Base-by-base conservation (phyloP, 2,797 vertebrate species). In the Neosilurus mollespiculum region DNA sequence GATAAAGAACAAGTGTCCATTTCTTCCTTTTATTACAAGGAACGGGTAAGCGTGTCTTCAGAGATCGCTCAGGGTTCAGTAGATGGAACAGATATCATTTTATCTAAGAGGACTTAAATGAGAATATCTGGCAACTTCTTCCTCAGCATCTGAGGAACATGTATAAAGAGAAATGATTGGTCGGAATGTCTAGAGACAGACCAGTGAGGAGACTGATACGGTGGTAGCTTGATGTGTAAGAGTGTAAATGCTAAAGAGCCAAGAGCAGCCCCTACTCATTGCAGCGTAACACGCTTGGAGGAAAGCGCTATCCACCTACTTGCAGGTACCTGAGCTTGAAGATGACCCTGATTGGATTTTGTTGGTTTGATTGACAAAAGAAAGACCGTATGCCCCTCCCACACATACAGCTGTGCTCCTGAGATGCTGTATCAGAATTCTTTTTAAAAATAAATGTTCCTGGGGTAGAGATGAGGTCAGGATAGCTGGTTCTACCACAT, bases 1-100 rank as follows among this genome's bases (percentile, higher is more conserved):
- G 98, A 99, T 91, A 99, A 99, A 91, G 98, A 99, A 87, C 97
- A 97, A 65, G 98, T 99, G 84, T 99, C 98, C 90, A 97, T 99
- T 86, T 99, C 97, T 30, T 98, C 97, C 88, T 99, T 99, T 92
- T 99, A 99, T 93, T 99, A 99, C 86, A 99, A 99, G 92, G 97
- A 99, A 76, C 94, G 98, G 95, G 98, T 99, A 94, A 94, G 94
- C 80, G 14, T 0, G 2, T 26, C 18, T 53, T 59, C 20, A 22
- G 11, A 49, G 26, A 15, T 59, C 49, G n/a, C 15, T 70, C 20
- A 37, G 22, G 3, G 12, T 14, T 4, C 10, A 62, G 43, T n/a
- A 9, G 3, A 3, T 43, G 9, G 20, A 69, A 30, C 16, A 53
- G 14, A 1, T 11, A 54, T 26, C n/a, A 43, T 14, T 72, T 49